Evolutionary conservation across 2,797 vertebrate species (phyloP), one percentile per base, ranked within the genome.

Genomic region (Leuciscus waleckii): DNA sequence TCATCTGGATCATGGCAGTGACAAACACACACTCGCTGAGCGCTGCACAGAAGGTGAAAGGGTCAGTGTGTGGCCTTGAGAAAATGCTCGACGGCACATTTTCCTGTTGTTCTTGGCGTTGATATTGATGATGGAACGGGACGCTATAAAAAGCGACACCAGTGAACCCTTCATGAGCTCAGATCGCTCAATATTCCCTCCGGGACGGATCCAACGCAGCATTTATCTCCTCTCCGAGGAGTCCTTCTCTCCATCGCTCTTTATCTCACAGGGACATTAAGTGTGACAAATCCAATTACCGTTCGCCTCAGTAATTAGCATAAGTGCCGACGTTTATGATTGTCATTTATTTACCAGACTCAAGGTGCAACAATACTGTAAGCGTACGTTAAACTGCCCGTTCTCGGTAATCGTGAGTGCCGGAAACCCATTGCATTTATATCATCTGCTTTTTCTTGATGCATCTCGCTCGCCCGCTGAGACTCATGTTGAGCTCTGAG

Each of bases 211-310:
- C 29, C 63, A 8, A 29, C 3, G 61, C 13, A 32, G 76, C 81
- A 73, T 87, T 43, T 81, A 73, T 89, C 85, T 90, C 14, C 73
- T 51, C 83, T 87, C n/a, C 9, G 61, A 89, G 88, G 85, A 85
- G 88, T 82, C 82, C 82, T 67, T 58, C 21, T 84, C 73, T 16
- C 16, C 32, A 84, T 63, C n/a, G n/a, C 29, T 75, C 69, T 65
- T 58, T 56, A 41, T 54, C 63, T 69, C 43, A 51, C 32, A 5
- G 58, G 21, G 81, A 81, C 71, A 46, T 71, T 81, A 70, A 67
- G 51, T 77, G 56, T 86, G 51, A 76, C 26, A 51, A 77, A 84
- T 84, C 58, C 73, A 83, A 67, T 83, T 83, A 76, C 71, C 6
- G 2, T 29, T 41, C 19, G n/a, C 35, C 32, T 83, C 63, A 23